Evolutionary conservation across 2,888 invertebrate genomes (phyloP).

Genomic region (Caenorhabditis imperialis): DNA sequence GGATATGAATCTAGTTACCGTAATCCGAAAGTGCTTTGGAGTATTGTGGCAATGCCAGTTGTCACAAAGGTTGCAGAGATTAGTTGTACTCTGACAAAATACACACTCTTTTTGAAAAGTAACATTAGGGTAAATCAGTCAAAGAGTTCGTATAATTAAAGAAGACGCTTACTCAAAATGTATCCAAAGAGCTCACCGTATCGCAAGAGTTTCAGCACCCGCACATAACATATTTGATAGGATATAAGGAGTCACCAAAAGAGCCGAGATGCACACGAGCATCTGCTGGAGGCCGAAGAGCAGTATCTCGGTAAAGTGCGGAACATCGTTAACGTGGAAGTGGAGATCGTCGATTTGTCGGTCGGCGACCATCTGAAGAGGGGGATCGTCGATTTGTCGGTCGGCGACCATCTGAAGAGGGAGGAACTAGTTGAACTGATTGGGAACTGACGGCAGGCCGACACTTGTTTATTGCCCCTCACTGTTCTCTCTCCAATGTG

Average conservation of each 20-base stretch:
- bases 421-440: constrained; percentile 8
- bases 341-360: constrained; percentile 12
- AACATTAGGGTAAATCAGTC: too few relatives aligned
- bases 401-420: neutral
- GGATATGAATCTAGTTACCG: constrained; percentile 31
- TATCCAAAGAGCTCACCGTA: constrained; percentile 43
- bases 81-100: constrained; percentile 59
- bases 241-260: constrained; percentile 70
- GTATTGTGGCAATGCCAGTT: constrained; percentile 69
- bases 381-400: too few relatives aligned
- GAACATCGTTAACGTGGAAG: constrained; percentile 51
- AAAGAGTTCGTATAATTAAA: too few relatives aligned
- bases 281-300: constrained; percentile 65
- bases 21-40: constrained; percentile 73
- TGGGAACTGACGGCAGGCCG: neutral
- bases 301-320: constrained; percentile 26
- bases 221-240: constrained; percentile 70
- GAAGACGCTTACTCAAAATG: neutral
- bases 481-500: too few relatives aligned
- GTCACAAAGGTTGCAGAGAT: constrained; percentile 73
- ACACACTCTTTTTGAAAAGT: too few relatives aligned
- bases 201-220: constrained; percentile 60
- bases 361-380: neutral
- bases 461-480: neutral
- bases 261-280: constrained; percentile 71